A percentile compares a stretch with the other conserved stretches of the same genome.
phyloP scores from a whole-genome alignment of 1,140 invertebrate genomes.

The Scaptomyza montana region DNA sequence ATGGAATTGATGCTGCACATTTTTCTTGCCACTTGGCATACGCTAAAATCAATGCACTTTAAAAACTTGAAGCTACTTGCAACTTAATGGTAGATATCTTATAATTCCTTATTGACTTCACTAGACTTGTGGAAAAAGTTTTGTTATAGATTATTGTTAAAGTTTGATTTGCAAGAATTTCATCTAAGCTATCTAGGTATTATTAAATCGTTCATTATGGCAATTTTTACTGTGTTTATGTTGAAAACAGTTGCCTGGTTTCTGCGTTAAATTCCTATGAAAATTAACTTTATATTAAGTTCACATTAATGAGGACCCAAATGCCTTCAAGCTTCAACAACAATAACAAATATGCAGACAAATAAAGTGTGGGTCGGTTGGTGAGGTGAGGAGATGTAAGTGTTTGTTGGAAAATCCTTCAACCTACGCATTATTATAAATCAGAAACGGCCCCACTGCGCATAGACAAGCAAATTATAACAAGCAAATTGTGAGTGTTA shows the following conservation, averaged over 20 bases:
- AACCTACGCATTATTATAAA: conserved; percentile 13
- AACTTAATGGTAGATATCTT: too few species aligned
- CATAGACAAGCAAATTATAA: conserved; percentile 40
- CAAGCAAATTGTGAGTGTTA: conserved; percentile 21
- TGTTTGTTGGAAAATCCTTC: conserved; percentile 11
- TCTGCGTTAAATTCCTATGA: conserved; percentile 49
- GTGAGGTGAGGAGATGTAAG: background rate
- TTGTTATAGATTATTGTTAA: too few species aligned
- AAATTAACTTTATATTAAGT: conserved; percentile 71
- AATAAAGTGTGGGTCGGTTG: background rate
- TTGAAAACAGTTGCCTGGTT: conserved; percentile 25
- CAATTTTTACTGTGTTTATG: conserved; percentile 6
- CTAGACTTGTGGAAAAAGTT: too few species aligned
- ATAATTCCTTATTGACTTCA: too few species aligned
- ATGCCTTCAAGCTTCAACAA: conserved; percentile 27
- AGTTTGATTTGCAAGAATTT: too few species aligned
- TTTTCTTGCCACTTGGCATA: conserved; percentile 23
- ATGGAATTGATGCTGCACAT: conserved; percentile 53
- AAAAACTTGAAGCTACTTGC: conserved; percentile 17
- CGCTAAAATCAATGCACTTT: conserved; percentile 41
- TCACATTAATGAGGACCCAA: conserved; percentile 65
- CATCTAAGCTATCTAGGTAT: too few species aligned
- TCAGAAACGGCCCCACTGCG: conserved; percentile 20
- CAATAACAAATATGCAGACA: conserved; percentile 24
- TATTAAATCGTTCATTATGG: background rate